phyloP scores from a whole-genome alignment of 2,113 vertebrate genomes.

The Corvus cornix region DNA sequence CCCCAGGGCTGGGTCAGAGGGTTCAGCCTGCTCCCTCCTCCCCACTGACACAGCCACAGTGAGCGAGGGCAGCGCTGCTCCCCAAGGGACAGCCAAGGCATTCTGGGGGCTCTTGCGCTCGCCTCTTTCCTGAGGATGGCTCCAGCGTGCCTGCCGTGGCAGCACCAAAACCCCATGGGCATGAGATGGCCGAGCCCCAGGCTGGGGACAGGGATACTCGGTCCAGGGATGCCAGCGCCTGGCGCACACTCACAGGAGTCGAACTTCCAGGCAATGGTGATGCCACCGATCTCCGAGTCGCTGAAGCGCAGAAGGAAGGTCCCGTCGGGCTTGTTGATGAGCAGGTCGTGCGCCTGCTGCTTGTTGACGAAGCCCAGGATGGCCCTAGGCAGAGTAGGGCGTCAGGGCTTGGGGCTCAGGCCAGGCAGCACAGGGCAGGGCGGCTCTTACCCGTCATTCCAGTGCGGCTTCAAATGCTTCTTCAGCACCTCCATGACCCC shows the following conservation, averaged over 20 bases:
- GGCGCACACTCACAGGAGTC: conserved; percentile 71
- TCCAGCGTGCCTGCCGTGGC: fast-evolving
- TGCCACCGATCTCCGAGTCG: conserved; percentile 96
- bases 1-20: fast-evolving
- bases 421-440: not conserved
- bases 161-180: not conserved
- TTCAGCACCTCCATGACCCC: conserved; percentile 98
- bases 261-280: conserved; percentile 94
- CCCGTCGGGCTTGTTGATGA: conserved; percentile 97
- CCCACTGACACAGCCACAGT: fast-evolving
- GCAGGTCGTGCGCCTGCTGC: conserved; percentile 95
- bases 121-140: not conserved
- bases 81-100: not conserved
- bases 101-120: fast-evolving
- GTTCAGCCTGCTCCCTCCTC: not conserved
- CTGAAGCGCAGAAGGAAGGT: conserved; percentile 97
- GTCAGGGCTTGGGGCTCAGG: not conserved
- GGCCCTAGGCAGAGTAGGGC: conserved; percentile 76
- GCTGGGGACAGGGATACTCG: fast-evolving
- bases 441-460: conserved; percentile 91
- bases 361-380: conserved; percentile 98
- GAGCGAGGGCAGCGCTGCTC: fast-evolving
- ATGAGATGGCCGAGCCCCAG: fast-evolving
- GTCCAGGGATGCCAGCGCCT: fast-evolving
- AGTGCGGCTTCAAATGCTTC: conserved; percentile 94